Evolutionary conservation across 2,797 vertebrate genomes (phyloP), one percentile per base, ranked within the genome.

Genomic region (Momotus momota): DNA sequence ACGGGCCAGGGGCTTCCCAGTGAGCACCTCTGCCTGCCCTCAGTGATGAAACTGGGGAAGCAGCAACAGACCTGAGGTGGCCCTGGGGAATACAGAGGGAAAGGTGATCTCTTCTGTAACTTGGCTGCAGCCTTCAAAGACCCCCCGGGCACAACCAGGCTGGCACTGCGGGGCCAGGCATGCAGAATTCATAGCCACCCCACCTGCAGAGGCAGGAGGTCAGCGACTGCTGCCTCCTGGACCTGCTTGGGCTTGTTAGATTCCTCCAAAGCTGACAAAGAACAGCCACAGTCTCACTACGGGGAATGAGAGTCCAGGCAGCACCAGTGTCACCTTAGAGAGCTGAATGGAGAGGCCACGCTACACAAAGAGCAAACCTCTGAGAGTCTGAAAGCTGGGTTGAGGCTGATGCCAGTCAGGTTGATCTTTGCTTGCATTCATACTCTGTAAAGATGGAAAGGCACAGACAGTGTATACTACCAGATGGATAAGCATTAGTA

Each of bases 261-360:
- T 57, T 85, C 48, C 52, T 93, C 35, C 40, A 33, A 41, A 46
- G 71, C 66, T 87, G 67, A 61, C 17, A 48, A 21, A 57, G 58
- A 86, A 70, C 54, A 84, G 23, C 12, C 1, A 1, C 26, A 22
- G 4, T 23, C 69, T 92, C 0, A 0, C 65, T 71, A 12, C 6
- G 21, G 46, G 41, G 43, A 49, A 45, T 0, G 0, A 26, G 40
- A 7, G n/a, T 51, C 41, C 29, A 54, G 41, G 52, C 41, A 86
- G 43, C 38, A n/a, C 38, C 6, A 7, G 3, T 33, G 54, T 52
- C 43, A 35, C 45, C 61, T 72, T 18, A 27, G n/a, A 38, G 35
- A 61, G 20, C 20, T 65, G 46, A 26, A 15, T 15, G 43, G 52
- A 70, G 60, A 52, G 41, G 22, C 43, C 4, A 5, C 25, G 41